Evolutionary conservation across 2,113 vertebrate species (phyloP).

Genomic region (Hemibagrus wyckioides): DNA sequence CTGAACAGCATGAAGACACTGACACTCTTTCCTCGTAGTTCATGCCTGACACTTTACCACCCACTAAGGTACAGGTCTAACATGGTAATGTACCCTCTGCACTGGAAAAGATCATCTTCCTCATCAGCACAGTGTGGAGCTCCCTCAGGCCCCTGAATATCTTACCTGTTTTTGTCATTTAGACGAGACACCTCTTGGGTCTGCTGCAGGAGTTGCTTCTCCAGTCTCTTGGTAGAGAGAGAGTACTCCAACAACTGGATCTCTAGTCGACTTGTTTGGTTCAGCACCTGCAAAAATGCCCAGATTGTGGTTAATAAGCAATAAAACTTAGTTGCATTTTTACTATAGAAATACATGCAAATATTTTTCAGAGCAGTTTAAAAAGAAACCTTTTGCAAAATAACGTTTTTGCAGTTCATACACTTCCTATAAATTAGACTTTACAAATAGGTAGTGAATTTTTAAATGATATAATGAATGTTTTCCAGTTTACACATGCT

Average conservation of each 20-base stretch:
- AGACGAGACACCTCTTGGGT: slow-evolving; percentile 78
- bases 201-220: slow-evolving; percentile 80
- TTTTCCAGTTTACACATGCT: background rate
- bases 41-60: background rate
- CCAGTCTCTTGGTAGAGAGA: slow-evolving; percentile 76
- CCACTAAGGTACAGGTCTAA: background rate
- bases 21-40: background rate
- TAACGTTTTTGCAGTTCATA: background rate
- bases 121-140: background rate
- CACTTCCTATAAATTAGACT: background rate
- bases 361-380: background rate
- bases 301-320: background rate
- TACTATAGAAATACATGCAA: background rate
- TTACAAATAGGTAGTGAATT: background rate
- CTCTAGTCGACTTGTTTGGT: slow-evolving; percentile 80
- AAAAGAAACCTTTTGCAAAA: background rate
- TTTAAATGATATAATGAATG: background rate
- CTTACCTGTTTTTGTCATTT: slow-evolving; percentile 79
- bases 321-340: background rate
- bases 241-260: slow-evolving; percentile 81
- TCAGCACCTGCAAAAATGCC: slow-evolving; percentile 71
- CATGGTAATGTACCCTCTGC: background rate
- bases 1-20: slow-evolving; percentile 31
- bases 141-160: background rate
- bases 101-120: background rate